Evolutionary conservation across 2,888 invertebrate species (phyloP).

Genomic region (Bombylius major): DNA sequence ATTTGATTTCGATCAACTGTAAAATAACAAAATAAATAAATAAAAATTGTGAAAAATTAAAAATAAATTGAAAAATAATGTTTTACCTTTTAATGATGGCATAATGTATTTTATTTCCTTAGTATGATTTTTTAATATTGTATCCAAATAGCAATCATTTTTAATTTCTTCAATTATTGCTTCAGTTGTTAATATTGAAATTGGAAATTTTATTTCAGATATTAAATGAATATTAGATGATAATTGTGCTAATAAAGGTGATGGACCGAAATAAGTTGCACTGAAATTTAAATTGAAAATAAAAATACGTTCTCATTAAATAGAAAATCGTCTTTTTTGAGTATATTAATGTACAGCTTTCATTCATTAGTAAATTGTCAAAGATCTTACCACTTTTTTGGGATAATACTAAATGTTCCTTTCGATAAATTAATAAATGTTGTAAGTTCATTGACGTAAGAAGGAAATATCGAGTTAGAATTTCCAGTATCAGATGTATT

Average conservation of each 20-base stretch:
- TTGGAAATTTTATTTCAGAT: slow-evolving; percentile 17
- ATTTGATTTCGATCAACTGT: slow-evolving; percentile 26
- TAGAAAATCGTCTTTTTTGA: too few relatives aligned
- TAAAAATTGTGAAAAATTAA: slow-evolving; percentile 4
- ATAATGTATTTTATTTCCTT: slow-evolving; percentile 29
- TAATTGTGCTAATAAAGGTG: too few relatives aligned
- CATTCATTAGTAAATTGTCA: too few relatives aligned
- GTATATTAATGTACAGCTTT: too few relatives aligned
- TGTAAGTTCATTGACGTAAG: slow-evolving; percentile 24
- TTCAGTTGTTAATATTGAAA: slow-evolving; percentile 28
- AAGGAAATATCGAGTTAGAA: slow-evolving; percentile 18
- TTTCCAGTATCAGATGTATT: slow-evolving; percentile 4
- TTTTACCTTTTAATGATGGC: slow-evolving; percentile 28
- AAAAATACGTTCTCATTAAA: too few relatives aligned
- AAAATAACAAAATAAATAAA: slow-evolving; percentile 9
- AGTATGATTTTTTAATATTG: slow-evolving; percentile 25
- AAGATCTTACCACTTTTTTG: too few relatives aligned
- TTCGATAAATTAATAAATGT: slow-evolving; percentile 5
- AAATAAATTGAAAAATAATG: neutral
- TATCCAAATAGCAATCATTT: slow-evolving; percentile 30
- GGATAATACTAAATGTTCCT: too few relatives aligned
- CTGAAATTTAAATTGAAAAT: too few relatives aligned
- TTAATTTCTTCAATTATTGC: slow-evolving; percentile 31
- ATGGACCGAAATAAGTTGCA: too few relatives aligned
- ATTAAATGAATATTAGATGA: neutral